Conservation (phyloP, 2,113 vertebrate species). For the Dendrocopos noguchii region DNA sequence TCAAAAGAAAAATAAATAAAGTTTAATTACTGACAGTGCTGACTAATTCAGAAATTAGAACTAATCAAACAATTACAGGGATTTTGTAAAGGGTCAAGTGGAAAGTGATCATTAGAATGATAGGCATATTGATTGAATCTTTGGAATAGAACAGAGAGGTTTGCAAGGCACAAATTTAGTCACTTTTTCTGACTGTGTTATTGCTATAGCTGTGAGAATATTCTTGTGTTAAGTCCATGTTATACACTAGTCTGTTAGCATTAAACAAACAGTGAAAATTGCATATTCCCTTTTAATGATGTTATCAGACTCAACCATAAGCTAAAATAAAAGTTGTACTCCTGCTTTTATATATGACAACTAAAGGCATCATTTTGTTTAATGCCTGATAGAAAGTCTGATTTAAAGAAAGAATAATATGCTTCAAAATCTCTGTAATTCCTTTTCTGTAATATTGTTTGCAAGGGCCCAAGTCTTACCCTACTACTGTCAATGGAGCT, state of each 20-base stretch:
- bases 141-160: background rate
- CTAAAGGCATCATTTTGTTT: background rate
- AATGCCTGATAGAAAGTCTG: background rate
- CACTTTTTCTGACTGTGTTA: background rate
- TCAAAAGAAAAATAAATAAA: background rate
- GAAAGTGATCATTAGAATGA: background rate
- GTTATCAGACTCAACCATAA: background rate
- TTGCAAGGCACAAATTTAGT: background rate
- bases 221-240: background rate
- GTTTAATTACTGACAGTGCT: background rate
- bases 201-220: background rate
- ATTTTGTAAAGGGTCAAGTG: background rate
- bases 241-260: background rate
- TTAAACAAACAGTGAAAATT: background rate
- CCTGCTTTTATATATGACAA: background rate
- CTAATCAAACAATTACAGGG: background rate
- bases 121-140: background rate
- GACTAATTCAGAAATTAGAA: background rate
- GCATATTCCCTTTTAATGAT: background rate
- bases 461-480: background rate
- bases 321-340: background rate
- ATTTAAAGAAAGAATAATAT: background rate
- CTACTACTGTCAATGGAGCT: background rate
- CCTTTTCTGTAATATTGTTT: background rate
- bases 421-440: background rate